phyloP scores from a whole-genome alignment of 2,113 vertebrate species.

The Bostrychus sinensis region DNA sequence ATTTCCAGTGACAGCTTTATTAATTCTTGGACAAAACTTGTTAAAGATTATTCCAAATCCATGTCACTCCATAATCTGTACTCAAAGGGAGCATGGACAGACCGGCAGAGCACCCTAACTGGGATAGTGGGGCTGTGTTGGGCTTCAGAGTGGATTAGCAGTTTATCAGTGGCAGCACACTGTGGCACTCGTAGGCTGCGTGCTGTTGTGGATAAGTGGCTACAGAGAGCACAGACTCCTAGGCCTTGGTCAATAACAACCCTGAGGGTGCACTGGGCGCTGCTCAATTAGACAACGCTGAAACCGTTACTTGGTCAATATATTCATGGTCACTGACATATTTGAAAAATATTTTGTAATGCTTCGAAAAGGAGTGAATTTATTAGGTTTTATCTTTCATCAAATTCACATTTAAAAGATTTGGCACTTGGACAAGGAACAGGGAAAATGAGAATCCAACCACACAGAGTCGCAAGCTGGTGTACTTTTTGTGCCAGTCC shows the following conservation, averaged over 20 bases:
- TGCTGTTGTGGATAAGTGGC: constrained; percentile 53
- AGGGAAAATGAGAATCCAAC: too few relatives aligned
- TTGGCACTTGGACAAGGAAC: neutral
- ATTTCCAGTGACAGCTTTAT: constrained; percentile 27
- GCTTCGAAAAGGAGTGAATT: constrained; percentile 14
- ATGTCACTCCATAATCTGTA: constrained; percentile 29
- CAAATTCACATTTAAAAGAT: constrained; percentile 1
- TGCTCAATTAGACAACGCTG: constrained; percentile 53
- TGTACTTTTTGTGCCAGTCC: too few relatives aligned
- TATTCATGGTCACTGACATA: constrained; percentile 34
- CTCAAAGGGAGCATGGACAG: constrained; percentile 34
- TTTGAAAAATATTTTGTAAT: constrained; percentile 22
- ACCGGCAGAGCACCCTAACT: constrained; percentile 28
- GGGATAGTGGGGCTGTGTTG: constrained; percentile 32
- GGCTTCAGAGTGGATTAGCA: constrained; percentile 61
- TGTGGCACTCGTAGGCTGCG: constrained; percentile 41
- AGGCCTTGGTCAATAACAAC: constrained; percentile 56
- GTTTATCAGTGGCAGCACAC: constrained; percentile 68
- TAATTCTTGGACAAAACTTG: constrained; percentile 19
- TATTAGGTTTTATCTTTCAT: constrained; percentile 6
- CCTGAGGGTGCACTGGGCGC: constrained; percentile 34
- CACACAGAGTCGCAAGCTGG: too few relatives aligned
- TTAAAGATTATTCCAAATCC: constrained; percentile 43
- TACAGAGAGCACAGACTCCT: constrained; percentile 48
- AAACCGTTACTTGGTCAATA: constrained; percentile 48